phyloP scores from a whole-genome alignment of 2,113 vertebrate genomes.

The Mirza zaza region DNA sequence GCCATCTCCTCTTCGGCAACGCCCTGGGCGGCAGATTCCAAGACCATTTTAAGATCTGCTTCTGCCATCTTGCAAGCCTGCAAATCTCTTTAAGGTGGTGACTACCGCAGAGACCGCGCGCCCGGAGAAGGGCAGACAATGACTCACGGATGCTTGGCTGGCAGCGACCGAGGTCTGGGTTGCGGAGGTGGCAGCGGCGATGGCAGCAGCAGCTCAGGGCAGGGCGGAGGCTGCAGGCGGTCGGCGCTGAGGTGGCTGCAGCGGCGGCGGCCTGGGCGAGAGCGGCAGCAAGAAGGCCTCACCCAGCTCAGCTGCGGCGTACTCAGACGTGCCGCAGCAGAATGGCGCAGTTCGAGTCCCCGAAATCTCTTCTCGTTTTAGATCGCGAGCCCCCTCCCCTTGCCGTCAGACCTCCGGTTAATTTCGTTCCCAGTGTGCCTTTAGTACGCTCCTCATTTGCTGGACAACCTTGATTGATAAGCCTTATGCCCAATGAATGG shows the following conservation, averaged over 20 bases:
- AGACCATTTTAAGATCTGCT: slow-evolving; percentile 40
- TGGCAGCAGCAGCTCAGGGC: neutral
- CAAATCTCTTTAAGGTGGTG: slow-evolving; percentile 33
- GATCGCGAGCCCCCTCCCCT: neutral
- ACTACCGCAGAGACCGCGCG: slow-evolving; percentile 14
- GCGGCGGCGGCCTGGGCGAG: neutral
- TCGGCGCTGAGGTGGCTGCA: neutral
- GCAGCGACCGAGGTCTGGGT: neutral
- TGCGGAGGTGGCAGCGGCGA: neutral
- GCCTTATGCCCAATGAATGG: neutral
- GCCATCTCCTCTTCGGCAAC: slow-evolving; percentile 55
- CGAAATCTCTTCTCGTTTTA: neutral
- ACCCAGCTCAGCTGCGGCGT: neutral
- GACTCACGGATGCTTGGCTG: slow-evolving; percentile 60
- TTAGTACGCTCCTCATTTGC: slow-evolving; percentile 44
- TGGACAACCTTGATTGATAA: slow-evolving; percentile 19
- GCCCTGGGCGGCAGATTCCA: slow-evolving; percentile 24
- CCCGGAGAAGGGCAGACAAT: slow-evolving; percentile 47
- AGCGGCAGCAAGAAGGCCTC: neutral
- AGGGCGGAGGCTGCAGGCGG: neutral
- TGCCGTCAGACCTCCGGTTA: neutral
- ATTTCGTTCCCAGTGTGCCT: slow-evolving; percentile 46
- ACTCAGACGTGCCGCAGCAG: neutral
- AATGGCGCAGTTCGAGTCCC: neutral
- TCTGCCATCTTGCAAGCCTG: slow-evolving; percentile 67